Base-by-base conservation (phyloP, 2,888 invertebrate genomes). In the Erebia epiphron region DNA sequence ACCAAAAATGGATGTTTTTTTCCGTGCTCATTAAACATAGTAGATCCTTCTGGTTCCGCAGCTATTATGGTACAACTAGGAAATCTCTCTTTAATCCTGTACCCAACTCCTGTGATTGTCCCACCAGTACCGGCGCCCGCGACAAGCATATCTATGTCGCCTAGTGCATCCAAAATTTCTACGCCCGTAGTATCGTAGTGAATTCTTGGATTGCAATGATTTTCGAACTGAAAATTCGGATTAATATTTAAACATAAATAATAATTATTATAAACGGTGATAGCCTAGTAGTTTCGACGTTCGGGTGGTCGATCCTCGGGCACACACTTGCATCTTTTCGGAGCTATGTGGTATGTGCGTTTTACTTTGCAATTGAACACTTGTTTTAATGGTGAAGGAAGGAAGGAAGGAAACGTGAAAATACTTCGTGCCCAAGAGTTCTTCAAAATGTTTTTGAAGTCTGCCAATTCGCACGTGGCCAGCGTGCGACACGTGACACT, bases 121-220 rank as follows among this genome's bases (percentile, higher is more conserved):
- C 99, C 99, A 1, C 98, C 98, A 0, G 98, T 98, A 11, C 99
- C 99, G 8, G 98, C 96, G 14, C 97, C 96, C 26, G 92, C 83
- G 58, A 97, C 95, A 67, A 98, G 88, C 95, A 98, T 96, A 86
- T 98, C 98, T 14, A 98, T 89, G 80, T 95, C 95, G 74, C 95
- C 95, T 35, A 89, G 75, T 0, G 84, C 82, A 74, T 96, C 94
- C 60, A 98, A 91, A 78, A 99, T 98, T 93, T 99, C 99, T 75
- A 95, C 95, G 0, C 96, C 98, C 1, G 99, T 99, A 61, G 95
- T 95, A 81, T 99, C 98, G 84, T 98, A 99, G 88, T 99, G 99
- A 7, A 98, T 97, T 78, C 98, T 85, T 0, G 99, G 98, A 91
- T 99, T 99, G 67, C 97, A 96, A 21, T 97, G 90, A 91, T 99